These are phyloP conservation scores for Plotosus lineatus DNA, from an alignment of 2,113 vertebrate species.

Conservation along the genomic window DNA sequence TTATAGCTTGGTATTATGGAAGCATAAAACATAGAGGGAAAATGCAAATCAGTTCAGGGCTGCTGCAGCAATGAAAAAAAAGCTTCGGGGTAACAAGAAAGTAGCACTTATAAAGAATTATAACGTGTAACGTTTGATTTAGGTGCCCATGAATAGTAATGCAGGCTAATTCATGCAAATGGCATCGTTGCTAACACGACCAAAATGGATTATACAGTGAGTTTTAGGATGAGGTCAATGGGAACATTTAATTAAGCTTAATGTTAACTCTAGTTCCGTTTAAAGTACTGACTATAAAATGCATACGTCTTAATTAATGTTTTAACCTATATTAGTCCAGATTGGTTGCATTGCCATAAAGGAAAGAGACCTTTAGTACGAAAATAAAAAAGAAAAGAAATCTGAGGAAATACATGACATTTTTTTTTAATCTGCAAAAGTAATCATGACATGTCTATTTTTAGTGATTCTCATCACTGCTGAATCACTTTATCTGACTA, in stretches of 20 bases:
- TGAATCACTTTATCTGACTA: too few species aligned
- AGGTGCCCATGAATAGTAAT: conserved; percentile 22
- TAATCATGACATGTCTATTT: background rate
- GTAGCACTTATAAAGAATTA: conserved; percentile 24
- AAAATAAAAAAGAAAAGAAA: background rate
- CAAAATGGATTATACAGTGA: conserved; percentile 18
- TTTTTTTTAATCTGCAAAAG: background rate
- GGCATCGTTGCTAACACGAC: conserved; percentile 1
- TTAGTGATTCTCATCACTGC: too few species aligned
- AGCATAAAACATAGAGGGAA: conserved; percentile 15
- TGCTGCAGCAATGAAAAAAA: conserved; percentile 28
- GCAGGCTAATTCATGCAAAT: background rate
- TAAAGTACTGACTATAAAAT: conserved; percentile 18
- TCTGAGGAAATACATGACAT: background rate
- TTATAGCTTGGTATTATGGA: conserved; percentile 14
- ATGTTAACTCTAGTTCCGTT: conserved; percentile 7
- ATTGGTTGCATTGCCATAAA: background rate
- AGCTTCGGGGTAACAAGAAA: conserved; percentile 26
- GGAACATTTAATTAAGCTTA: conserved; percentile 23
- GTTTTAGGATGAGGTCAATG: conserved; percentile 21
- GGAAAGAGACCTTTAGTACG: background rate
- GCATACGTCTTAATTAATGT: background rate
- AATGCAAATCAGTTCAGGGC: conserved; percentile 32
- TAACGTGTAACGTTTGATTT: conserved; percentile 31
- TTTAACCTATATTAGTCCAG: background rate